Evolutionary conservation across 2,113 vertebrate genomes (phyloP), one percentile per base, ranked within the genome.

Genomic region (Diadophis punctatus): DNA sequence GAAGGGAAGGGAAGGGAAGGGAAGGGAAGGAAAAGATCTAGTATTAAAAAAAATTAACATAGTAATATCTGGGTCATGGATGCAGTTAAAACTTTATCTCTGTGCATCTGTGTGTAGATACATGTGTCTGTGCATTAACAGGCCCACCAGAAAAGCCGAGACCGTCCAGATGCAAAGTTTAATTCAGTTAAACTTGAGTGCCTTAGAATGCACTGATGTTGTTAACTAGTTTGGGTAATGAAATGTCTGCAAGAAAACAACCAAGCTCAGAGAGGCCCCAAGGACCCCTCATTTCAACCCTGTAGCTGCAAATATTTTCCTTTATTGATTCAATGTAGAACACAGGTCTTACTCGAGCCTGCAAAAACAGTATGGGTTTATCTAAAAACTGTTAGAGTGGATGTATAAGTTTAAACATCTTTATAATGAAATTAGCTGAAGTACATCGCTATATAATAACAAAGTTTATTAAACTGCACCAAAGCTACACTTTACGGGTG

Each of bases 1-100:
- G 46, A 58, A 58, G 23, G 0, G 22, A 2, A 6, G 53, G 6
- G 6, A 4, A 7, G 18, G 7, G 0, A 16, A 4, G 53, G 22
- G 53, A 0, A 22, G 4, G 25, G 39, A 30, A 56, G 46, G 14
- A 34, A 49, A 56, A 56, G 22, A 68, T 27, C 90, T 90, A 23
- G 18, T 39, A 12, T n/a, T 68, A 20, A 55, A 14, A 63, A 84
- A 2, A 46, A 7, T 34, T 51, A 92, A 87, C 51, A 16, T 2
- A 88, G 90, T 0, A 16, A 2, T 12, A 7, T 49, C 86, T 92
- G 16, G 25, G 10, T 8, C 0, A 60, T 34, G 8, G 7, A 39
- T 58, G 0, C 0, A 1, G 3, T 9, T 16, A 85, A 86, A 56
- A 18, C 3, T 43, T 39, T 80, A 18, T 22, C 7, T 43, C 0